Percentiles rank a stretch among this genome's conserved stretches.
Conservation (phyloP, 2,888 invertebrate species). For the Plagodis dolabraria region DNA sequence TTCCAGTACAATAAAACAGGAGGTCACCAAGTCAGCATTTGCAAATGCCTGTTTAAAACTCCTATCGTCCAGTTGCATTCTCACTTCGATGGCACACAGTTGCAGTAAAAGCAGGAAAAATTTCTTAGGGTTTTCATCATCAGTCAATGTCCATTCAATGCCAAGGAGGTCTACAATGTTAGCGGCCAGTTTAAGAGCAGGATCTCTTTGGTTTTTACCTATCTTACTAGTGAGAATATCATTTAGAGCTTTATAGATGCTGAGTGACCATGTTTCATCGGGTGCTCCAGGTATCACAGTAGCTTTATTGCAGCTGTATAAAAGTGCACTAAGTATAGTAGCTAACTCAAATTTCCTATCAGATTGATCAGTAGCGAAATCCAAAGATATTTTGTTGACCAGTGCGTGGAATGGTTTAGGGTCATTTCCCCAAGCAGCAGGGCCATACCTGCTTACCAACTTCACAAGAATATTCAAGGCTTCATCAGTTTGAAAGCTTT, state of each 20-base stretch:
- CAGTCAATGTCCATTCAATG: constrained; percentile 92
- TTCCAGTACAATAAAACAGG: constrained; percentile 93
- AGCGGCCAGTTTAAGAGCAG: constrained; percentile 93
- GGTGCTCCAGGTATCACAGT: constrained; percentile 86
- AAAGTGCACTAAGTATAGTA: constrained; percentile 89
- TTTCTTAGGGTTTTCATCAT: constrained; percentile 92
- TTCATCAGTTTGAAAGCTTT: constrained; percentile 95
- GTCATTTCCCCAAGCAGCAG: constrained; percentile 90
- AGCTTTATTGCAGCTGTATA: constrained; percentile 89
- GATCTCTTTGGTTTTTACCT: constrained; percentile 94
- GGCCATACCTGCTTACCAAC: constrained; percentile 89
- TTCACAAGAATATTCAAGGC: constrained; percentile 92
- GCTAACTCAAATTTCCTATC: constrained; percentile 96
- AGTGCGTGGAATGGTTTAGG: constrained; percentile 92
- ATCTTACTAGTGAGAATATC: constrained; percentile 95
- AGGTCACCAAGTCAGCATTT: constrained; percentile 91
- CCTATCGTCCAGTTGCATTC: constrained; percentile 96
- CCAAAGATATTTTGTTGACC: constrained; percentile 92
- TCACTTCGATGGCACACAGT: constrained; percentile 95
- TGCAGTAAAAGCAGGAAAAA: constrained; percentile 93
- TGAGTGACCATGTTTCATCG: constrained; percentile 92
- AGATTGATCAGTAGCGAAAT: constrained; percentile 95
- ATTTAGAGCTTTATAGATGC: constrained; percentile 91
- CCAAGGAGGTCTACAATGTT: constrained; percentile 92
- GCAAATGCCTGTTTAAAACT: constrained; percentile 91